Base-by-base conservation (phyloP, 2,113 vertebrate genomes). In the Oenanthe melanoleuca region DNA sequence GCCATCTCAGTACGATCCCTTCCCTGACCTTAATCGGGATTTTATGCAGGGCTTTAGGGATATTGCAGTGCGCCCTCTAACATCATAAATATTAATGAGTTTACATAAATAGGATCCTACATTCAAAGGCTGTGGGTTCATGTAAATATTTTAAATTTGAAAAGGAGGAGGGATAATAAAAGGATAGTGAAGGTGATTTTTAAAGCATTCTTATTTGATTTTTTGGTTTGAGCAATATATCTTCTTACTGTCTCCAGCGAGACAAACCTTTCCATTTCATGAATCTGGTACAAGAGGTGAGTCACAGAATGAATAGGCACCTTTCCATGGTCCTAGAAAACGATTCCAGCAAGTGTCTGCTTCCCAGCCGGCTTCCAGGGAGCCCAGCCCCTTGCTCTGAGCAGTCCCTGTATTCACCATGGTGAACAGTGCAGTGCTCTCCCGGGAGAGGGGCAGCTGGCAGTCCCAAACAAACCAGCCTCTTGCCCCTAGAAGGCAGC, bases 71-170 rank as follows among this genome's bases (percentile, higher is more conserved):
- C 4, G 3, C 92, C 95, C 80, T 95, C 89, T 90, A 93, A 95
- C 87, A 91, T 63, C 72, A 95, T 94, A 91, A 80, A 95, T 95
- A 97, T 92, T 95, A 93, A 97, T 93, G 88, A 90, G 88, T 93
- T 86, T 95, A 96, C 92, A 94, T 52, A 97, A 96, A 95, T 91
- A 91, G 88, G 86, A 86, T 87, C 79, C 71, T 81, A 70, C 66
- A 95, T 87, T 88, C 83, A 89, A 83, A 91, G 86, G 91, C 85
- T 96, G 40, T 55, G 72, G 57, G 92, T 92, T 94, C 72, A 81
- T 1, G 66, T 85, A 89, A 96, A 93, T 96, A 89, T 85, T 87
- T 89, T 91, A 89, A 89, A 93, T 89, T 95, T 80, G 61, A 80
- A 86, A 71, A 93, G 71, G 60, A 89, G 75, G 23, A 61, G 55